Evolutionary conservation across 2,888 invertebrate genomes (phyloP).

Genomic region (Drosophila paramelanica): DNA sequence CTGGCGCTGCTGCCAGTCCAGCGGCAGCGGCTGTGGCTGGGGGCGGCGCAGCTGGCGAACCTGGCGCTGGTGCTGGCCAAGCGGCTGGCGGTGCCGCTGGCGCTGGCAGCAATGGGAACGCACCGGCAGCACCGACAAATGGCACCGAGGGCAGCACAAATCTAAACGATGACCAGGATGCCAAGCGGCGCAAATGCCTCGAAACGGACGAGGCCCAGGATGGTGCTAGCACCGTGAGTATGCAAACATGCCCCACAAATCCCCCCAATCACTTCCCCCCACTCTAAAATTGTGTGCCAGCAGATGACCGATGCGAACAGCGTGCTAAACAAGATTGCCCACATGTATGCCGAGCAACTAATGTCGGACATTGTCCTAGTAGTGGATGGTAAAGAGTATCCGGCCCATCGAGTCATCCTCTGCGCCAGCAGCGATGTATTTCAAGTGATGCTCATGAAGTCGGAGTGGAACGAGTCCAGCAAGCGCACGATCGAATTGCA

Average conservation of each 20-base stretch:
- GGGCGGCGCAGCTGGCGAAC: conserved; percentile 22
- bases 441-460: conserved; percentile 98
- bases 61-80: conserved; percentile 16
- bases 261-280: neutral
- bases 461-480: conserved; percentile 96
- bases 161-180: conserved; percentile 64
- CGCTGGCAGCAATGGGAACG: conserved; percentile 14
- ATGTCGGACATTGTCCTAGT: conserved; percentile 95
- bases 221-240: conserved; percentile 73
- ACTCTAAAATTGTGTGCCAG: neutral
- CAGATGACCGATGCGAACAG: conserved; percentile 94
- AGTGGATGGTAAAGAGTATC: conserved; percentile 92
- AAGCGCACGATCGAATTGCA: conserved; percentile 93
- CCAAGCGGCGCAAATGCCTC: conserved; percentile 67
- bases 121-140: conserved; percentile 23
- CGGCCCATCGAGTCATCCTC: conserved; percentile 95
- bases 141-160: conserved; percentile 29
- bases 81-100: conserved; percentile 20
- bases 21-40: conserved; percentile 19
- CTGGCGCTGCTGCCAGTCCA: conserved; percentile 10
- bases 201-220: conserved; percentile 64
- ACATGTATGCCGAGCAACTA: conserved; percentile 92
- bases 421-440: conserved; percentile 98
- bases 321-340: conserved; percentile 92
- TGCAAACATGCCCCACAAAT: conserved; percentile 4